Percentiles rank a stretch among this genome's conserved stretches.
These are phyloP conservation scores for Heteromurus nitidus DNA, from an alignment of 2,888 invertebrate genomes.

Conservation along the genomic window DNA sequence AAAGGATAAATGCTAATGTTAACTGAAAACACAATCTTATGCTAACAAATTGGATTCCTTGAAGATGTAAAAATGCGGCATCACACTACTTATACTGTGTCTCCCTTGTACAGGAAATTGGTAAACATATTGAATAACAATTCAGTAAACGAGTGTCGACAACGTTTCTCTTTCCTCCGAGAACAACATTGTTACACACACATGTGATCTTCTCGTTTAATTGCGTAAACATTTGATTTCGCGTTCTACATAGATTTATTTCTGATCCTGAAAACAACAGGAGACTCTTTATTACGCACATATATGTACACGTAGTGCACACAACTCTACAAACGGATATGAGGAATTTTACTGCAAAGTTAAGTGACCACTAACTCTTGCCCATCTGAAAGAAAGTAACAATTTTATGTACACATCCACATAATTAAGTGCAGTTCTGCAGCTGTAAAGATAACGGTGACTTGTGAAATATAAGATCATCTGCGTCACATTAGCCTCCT, in stretches of 20 bases:
- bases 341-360: background rate
- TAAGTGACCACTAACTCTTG: slow-evolving; percentile 1
- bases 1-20: too few species aligned
- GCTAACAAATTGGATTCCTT: too few species aligned
- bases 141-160: background rate
- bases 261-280: background rate
- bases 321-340: background rate
- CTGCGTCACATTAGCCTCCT: background rate
- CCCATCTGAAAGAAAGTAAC: too few species aligned
- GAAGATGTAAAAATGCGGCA: too few species aligned
- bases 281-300: slow-evolving; percentile 14
- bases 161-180: background rate
- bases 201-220: background rate
- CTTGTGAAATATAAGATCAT: background rate
- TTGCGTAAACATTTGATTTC: background rate
- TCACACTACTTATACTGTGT: too few species aligned
- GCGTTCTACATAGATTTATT: background rate
- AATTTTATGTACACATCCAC: too few species aligned
- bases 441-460: slow-evolving; percentile 16
- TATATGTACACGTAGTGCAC: slow-evolving; percentile 6
- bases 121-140: background rate
- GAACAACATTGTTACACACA: background rate
- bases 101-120: background rate
- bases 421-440: background rate
- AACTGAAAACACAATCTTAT: too few species aligned